Evolutionary conservation across 2,888 invertebrate species (phyloP).

Genomic region (Halictus ligatus): DNA sequence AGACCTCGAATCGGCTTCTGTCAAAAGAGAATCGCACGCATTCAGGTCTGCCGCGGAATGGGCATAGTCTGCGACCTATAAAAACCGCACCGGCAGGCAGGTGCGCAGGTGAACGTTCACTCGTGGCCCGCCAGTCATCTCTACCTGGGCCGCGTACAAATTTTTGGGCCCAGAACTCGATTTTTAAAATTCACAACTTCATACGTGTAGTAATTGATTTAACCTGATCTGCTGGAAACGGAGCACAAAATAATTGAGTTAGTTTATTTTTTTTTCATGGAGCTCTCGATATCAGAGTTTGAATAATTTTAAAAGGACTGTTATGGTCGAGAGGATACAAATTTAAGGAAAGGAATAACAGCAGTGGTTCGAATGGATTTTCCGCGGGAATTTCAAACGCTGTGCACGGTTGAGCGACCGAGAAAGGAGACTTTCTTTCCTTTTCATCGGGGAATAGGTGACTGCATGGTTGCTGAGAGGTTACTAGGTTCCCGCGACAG

Average conservation of each 20-base stretch:
- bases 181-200: neutral
- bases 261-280: too few species aligned
- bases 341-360: too few species aligned
- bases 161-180: neutral
- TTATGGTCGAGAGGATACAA: too few species aligned
- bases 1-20: constrained; percentile 65
- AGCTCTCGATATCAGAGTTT: too few species aligned
- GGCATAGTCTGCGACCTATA: constrained; percentile 65
- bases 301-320: too few species aligned
- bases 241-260: too few species aligned
- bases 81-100: constrained; percentile 45
- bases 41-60: constrained; percentile 29
- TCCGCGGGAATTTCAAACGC: constrained; percentile 11
- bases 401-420: neutral
- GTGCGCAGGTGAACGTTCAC: constrained; percentile 1
- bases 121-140: neutral
- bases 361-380: neutral
- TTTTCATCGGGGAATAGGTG: constrained; percentile 28
- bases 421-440: constrained; percentile 37
- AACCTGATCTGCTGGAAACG: too few species aligned
- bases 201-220: too few species aligned
- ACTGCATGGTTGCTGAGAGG: constrained; percentile 9
- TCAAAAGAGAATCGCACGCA: constrained; percentile 62
- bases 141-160: neutral
- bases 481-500: constrained; percentile 30